Evolutionary conservation across 2,797 vertebrate species (phyloP).

Genomic region (Sebastiscus albofasciatus): DNA sequence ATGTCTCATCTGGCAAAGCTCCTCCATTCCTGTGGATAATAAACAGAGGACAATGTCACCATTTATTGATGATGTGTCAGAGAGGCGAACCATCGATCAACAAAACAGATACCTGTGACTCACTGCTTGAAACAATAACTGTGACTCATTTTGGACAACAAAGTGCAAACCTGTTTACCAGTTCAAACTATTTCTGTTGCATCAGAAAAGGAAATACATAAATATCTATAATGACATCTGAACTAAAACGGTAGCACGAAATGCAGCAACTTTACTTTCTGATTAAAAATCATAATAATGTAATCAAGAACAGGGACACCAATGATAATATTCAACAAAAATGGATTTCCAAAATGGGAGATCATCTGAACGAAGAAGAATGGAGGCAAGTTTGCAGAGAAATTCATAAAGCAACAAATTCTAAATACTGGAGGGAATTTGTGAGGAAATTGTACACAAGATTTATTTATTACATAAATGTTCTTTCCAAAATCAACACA

Average conservation of each 20-base stretch:
- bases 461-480: too few relatives aligned
- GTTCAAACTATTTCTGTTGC: not conserved
- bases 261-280: not conserved
- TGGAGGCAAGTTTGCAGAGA: not conserved
- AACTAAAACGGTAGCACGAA: not conserved
- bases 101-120: slow-evolving; percentile 16
- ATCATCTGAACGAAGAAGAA: not conserved
- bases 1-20: slow-evolving; percentile 63
- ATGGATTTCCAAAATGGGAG: not conserved
- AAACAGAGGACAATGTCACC: not conserved
- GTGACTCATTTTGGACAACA: slow-evolving; percentile 6
- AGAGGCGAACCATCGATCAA: not conserved
- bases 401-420: not conserved
- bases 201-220: not conserved
- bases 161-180: not conserved
- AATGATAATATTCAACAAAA: too few relatives aligned
- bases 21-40: slow-evolving; percentile 63
- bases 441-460: too few relatives aligned
- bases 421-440: not conserved
- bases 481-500: too few relatives aligned
- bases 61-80: not conserved
- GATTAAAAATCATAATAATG: too few relatives aligned
- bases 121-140: slow-evolving; percentile 9
- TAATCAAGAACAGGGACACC: too few relatives aligned
- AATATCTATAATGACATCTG: not conserved